Evolutionary conservation across 1,140 invertebrate genomes (phyloP).

Genomic region (Calliopsis andreniformis): DNA sequence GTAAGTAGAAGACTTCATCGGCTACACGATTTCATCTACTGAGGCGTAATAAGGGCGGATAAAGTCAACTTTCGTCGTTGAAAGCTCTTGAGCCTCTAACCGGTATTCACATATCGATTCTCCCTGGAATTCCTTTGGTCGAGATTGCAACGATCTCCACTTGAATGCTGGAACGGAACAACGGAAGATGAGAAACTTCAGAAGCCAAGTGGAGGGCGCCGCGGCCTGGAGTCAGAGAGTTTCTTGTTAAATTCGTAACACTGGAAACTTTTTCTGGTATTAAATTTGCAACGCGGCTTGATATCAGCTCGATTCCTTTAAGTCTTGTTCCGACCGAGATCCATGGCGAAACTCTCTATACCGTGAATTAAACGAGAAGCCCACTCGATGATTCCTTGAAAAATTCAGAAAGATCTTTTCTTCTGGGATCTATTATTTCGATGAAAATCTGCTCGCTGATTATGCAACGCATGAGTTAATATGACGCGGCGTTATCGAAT

Average conservation of each 20-base stretch:
- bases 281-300: constrained; percentile 19
- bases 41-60: not conserved
- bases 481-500: constrained; percentile 32
- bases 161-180: constrained; percentile 18
- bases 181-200: constrained; percentile 34
- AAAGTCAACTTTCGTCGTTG: constrained; percentile 17
- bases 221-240: not conserved
- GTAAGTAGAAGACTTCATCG: not conserved
- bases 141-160: constrained; percentile 30
- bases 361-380: constrained; percentile 1
- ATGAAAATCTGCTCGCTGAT: not conserved
- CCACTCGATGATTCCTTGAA: not conserved
- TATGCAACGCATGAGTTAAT: not conserved
- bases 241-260: constrained; percentile 33
- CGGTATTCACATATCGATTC: constrained; percentile 40
- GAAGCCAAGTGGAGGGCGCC: not conserved
- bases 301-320: not conserved
- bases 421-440: no score
- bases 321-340: not conserved
- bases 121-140: constrained; percentile 25
- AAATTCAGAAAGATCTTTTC: not conserved
- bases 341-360: not conserved
- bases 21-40: not conserved
- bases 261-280: constrained; percentile 45
- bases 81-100: constrained; percentile 6